Evolutionary conservation across 2,113 vertebrate genomes (phyloP).

Genomic region (Pithys albifrons): DNA sequence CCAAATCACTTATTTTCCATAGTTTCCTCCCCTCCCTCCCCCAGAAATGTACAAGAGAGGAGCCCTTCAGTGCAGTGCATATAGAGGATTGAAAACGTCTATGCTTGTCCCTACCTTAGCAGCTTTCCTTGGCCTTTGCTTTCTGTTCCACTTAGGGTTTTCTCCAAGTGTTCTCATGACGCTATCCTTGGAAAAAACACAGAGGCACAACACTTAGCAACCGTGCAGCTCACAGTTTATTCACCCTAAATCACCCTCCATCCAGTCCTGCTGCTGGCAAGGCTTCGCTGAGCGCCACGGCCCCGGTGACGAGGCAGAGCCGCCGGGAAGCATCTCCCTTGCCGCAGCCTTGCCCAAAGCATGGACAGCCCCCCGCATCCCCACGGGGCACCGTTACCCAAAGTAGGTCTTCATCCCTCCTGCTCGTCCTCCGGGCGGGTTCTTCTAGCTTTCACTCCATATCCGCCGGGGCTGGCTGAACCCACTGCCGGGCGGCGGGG

Average conservation of each 20-base stretch:
- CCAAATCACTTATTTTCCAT: neutral
- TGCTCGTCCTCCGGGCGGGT: neutral
- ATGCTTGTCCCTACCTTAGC: slow-evolving; percentile 14
- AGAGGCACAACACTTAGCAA: neutral
- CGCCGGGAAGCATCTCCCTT: fast-evolving
- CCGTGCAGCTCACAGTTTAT: neutral
- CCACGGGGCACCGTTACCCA: slow-evolving; percentile 28
- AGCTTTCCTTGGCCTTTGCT: neutral
- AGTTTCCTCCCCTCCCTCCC: neutral
- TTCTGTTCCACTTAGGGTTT: slow-evolving; percentile 20
- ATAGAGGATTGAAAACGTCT: fast-evolving
- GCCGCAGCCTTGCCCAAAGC: fast-evolving
- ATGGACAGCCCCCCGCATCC: neutral
- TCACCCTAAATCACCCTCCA: neutral
- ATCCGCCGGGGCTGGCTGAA: neutral
- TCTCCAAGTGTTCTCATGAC: slow-evolving; percentile 1
- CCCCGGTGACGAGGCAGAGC: neutral
- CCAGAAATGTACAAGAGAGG: neutral
- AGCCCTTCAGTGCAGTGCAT: fast-evolving
- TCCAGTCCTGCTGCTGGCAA: neutral
- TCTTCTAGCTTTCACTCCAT: slow-evolving; percentile 28
- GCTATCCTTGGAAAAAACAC: slow-evolving; percentile 35
- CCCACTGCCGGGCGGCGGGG: neutral
- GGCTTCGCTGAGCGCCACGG: neutral
- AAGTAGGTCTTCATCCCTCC: neutral